Percentiles rank a stretch among this genome's conserved stretches.
phyloP scores from a whole-genome alignment of 1,140 invertebrate genomes.

The Adoxophyes honmai region DNA sequence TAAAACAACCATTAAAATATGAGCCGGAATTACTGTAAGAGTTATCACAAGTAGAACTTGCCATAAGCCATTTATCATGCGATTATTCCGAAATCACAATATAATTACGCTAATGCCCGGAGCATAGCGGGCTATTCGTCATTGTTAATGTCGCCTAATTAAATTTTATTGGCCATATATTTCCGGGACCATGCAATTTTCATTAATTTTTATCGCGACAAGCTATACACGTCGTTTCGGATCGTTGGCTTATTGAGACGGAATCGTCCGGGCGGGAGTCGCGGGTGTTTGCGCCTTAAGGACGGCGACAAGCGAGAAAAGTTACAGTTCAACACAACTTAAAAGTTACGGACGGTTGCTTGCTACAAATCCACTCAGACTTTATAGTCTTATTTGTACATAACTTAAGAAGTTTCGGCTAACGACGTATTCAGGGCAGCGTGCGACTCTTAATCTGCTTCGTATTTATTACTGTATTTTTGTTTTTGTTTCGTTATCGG shows the following conservation, averaged over 20 bases:
- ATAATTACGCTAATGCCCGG: constrained; percentile 51
- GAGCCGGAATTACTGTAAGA: constrained; percentile 34
- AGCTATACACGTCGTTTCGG: neutral
- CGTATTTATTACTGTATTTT: no score
- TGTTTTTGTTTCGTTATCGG: no score
- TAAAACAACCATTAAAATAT: constrained; percentile 21
- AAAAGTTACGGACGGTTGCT: constrained; percentile 7
- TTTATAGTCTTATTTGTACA: neutral
- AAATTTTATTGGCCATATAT: constrained; percentile 57
- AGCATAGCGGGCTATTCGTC: constrained; percentile 42
- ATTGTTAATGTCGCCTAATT: constrained; percentile 54
- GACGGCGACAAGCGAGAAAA: constrained; percentile 5
- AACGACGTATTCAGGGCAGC: no score
- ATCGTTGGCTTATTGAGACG: neutral
- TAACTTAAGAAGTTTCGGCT: neutral
- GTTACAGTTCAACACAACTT: constrained; percentile 11
- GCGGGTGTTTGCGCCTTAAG: neutral
- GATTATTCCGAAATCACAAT: constrained; percentile 59
- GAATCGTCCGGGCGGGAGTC: neutral
- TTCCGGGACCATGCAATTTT: constrained; percentile 23
- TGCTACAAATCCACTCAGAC: constrained; percentile 5
- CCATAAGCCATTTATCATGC: constrained; percentile 46
- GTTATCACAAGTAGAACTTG: constrained; percentile 37
- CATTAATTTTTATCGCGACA: constrained; percentile 20
- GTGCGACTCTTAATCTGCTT: no score